Evolutionary conservation across 2,888 invertebrate genomes (phyloP), one percentile per base, ranked within the genome.

Genomic region (Plebejus anna): DNA sequence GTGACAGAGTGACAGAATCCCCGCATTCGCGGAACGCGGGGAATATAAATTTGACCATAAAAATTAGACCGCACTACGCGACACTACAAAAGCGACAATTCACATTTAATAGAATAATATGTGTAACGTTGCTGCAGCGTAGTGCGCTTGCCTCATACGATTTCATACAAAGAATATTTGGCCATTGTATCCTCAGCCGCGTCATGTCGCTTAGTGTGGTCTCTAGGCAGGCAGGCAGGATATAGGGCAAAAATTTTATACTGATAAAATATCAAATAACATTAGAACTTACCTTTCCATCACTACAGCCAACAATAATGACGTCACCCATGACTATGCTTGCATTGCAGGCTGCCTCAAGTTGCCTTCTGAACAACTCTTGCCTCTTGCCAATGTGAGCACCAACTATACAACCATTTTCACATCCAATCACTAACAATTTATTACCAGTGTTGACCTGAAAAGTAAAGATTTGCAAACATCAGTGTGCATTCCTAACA

Each of bases 371-470:
- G 80, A 91, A 94, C 3, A 94, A 16, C 79, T 88, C 86, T 81
- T 94, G 86, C 79, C 95, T 89, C 79, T 90, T 94, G 4, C 93
- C 94, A 1, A 96, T 89, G 78, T 95, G 95, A 51, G 94, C 89
- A 77, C 95, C 94, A 70, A 94, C 87, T 1, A 96, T 87, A 16
- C 87, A 84, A 0, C 95, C 95, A 86, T 93, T 95, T 87, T 96
- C 96, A 88, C 95, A 95, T 0, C 95, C 96, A 36, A 95, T 85
- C 1, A 96, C 83, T 72, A 96, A 81, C 59, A 96, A 80, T 84
- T 96, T 96, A 79, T 95, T 95, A 76, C 90, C 90, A 16, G 96
- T 96, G 36, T 93, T 94, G 75, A 96, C 85, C 94, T 96, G 94
- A 78, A 89, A 79, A n/a, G 32, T 47, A 73, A 87, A 55, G 47